Conservation (phyloP, 1,140 invertebrate genomes). For the Eupristina koningsbergeri region DNA sequence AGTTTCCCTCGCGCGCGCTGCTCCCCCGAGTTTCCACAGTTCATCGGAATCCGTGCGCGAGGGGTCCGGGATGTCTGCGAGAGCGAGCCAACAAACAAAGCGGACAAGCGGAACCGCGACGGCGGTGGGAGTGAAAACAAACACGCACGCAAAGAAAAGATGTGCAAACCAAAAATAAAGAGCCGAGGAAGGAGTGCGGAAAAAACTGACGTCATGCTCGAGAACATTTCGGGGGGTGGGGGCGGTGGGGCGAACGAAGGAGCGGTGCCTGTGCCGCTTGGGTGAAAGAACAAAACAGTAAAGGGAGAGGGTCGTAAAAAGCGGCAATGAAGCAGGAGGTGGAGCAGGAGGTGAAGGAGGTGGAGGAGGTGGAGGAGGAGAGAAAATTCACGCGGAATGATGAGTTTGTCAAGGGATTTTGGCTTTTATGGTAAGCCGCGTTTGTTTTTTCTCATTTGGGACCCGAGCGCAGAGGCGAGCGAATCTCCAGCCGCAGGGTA, state of each 20-base stretch:
- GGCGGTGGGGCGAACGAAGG: too few species aligned
- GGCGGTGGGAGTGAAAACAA: background rate
- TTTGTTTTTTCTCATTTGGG: background rate
- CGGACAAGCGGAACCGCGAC: too few species aligned
- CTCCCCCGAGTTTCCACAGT: too few species aligned
- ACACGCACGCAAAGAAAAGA: background rate
- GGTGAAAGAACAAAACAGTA: background rate
- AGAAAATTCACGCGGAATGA: background rate
- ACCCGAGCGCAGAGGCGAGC: background rate
- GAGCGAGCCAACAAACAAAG: background rate
- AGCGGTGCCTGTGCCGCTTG: too few species aligned
- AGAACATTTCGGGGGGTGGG: background rate
- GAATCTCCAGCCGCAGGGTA: too few species aligned
- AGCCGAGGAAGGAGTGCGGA: background rate
- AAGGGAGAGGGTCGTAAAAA: too few species aligned
- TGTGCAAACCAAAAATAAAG: background rate
- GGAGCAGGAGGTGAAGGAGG: background rate
- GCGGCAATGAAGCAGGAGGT: too few species aligned
- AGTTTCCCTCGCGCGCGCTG: too few species aligned
- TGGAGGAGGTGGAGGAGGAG: background rate
- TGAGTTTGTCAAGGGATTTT: slow-evolving; percentile 3
- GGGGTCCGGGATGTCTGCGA: too few species aligned
- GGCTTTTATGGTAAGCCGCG: background rate
- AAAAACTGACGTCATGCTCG: background rate
- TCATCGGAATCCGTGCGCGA: background rate